Percentiles rank a stretch among this genome's conserved stretches.
These are phyloP conservation scores for Drosophila ambigua DNA, from an alignment of 1,140 invertebrate species.

Conservation along the genomic window DNA sequence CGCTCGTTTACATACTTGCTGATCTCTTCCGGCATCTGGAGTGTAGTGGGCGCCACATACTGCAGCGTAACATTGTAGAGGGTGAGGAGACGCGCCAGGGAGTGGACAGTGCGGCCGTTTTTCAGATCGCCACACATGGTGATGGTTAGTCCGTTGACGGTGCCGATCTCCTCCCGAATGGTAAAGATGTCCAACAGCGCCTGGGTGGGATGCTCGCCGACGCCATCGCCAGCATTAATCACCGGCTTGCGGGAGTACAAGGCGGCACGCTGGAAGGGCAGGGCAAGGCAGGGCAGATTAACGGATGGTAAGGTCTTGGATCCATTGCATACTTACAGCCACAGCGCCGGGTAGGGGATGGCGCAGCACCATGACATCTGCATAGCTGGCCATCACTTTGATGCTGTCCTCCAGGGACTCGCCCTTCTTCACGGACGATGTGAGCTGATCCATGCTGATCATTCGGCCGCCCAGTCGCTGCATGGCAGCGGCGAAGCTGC, in stretches of 20 bases:
- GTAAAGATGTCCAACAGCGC: slow-evolving; percentile 99
- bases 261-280: slow-evolving; percentile 89
- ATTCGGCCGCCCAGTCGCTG: slow-evolving; percentile 96
- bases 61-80: slow-evolving; percentile 94
- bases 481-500: slow-evolving; percentile 98
- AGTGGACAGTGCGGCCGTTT: slow-evolving; percentile 99
- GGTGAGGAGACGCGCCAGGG: slow-evolving; percentile 94
- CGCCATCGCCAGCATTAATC: slow-evolving; percentile 98
- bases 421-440: slow-evolving; percentile 98
- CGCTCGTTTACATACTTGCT: slow-evolving; percentile 90
- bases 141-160: slow-evolving; percentile 97
- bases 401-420: slow-evolving; percentile 97
- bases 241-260: slow-evolving; percentile 93
- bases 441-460: slow-evolving; percentile 93
- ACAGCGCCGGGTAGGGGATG: slow-evolving; percentile 98
- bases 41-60: slow-evolving; percentile 94
- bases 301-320: background rate
- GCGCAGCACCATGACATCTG: slow-evolving; percentile 96
- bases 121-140: slow-evolving; percentile 98
- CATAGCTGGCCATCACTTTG: slow-evolving; percentile 92
- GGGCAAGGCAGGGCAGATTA: too few species aligned
- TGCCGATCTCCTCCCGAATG: slow-evolving; percentile 99
- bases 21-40: slow-evolving; percentile 96
- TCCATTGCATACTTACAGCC: slow-evolving; percentile 86
- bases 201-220: slow-evolving; percentile 99